These are phyloP conservation scores for Tapirus terrestris DNA, from an alignment of 2,113 vertebrate genomes.

Conservation along the genomic window DNA sequence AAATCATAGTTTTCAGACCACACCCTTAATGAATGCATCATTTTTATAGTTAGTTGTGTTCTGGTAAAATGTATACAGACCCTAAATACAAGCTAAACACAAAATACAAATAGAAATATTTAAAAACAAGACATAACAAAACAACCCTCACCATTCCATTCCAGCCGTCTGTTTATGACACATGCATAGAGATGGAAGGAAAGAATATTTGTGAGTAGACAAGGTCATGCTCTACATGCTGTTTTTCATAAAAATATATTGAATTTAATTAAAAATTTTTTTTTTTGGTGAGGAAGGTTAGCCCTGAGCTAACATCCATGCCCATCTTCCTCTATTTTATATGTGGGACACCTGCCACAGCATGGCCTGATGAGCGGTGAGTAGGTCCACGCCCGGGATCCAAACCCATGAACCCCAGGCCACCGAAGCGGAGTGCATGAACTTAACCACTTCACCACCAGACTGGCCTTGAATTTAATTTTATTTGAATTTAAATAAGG, in stretches of 20 bases:
- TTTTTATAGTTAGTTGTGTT: background rate
- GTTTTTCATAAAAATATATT: background rate
- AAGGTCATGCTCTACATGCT: background rate
- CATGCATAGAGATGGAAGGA: background rate
- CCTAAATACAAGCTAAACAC: background rate
- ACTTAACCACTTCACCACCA: no score
- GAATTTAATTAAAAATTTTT: background rate
- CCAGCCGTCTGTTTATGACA: background rate
- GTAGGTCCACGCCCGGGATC: no score
- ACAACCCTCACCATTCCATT: background rate
- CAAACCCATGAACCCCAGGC: no score
- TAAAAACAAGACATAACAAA: background rate
- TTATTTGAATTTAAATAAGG: conserved; percentile 2
- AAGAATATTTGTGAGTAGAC: conserved; percentile 17
- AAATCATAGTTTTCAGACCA: background rate
- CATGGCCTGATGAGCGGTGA: no score
- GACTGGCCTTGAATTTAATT: background rate
- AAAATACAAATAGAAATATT: conserved; percentile 16
- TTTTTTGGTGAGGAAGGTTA: no score
- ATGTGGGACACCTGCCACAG: no score
- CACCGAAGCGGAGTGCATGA: no score
- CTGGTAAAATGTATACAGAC: background rate
- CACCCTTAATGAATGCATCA: background rate
- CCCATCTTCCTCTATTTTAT: no score
- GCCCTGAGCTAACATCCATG: no score